Conservation (phyloP, 1,140 invertebrate genomes). For the Argopecten irradians region DNA sequence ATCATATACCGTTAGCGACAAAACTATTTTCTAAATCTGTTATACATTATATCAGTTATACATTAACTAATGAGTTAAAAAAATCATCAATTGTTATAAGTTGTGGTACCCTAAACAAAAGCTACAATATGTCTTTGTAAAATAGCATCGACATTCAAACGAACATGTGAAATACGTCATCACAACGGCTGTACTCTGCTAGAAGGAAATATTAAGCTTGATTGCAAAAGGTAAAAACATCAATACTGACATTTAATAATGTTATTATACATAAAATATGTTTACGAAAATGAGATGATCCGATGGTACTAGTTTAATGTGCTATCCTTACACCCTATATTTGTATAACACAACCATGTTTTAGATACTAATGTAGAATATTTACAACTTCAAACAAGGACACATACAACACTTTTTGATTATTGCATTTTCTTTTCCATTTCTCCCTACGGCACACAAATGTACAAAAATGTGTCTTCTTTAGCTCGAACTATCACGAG, state of each 20-base stretch:
- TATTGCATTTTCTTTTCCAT: conserved; percentile 17
- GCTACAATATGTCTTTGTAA: not conserved
- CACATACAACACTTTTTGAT: conserved; percentile 18
- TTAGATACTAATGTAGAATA: not conserved
- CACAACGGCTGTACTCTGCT: not conserved
- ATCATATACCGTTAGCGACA: too few species aligned
- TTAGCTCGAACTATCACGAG: not conserved
- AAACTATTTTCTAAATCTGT: too few species aligned
- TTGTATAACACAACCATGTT: not conserved
- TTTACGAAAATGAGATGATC: not conserved
- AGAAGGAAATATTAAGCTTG: not conserved
- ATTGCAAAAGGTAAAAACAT: not conserved
- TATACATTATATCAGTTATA: too few species aligned
- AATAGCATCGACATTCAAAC: not conserved
- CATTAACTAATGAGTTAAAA: too few species aligned
- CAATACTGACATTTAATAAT: not conserved
- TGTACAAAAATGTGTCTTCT: not conserved
- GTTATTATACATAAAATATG: not conserved
- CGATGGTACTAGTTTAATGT: not conserved
- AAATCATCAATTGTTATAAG: too few species aligned
- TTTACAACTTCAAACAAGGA: not conserved
- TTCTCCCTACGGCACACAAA: conserved; percentile 8
- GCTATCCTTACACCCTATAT: not conserved
- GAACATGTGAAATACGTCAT: not conserved
- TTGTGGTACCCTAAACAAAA: too few species aligned